These are phyloP conservation scores for Listronotus oregonensis DNA, from an alignment of 1,140 invertebrate genomes.

Conservation along the genomic window DNA sequence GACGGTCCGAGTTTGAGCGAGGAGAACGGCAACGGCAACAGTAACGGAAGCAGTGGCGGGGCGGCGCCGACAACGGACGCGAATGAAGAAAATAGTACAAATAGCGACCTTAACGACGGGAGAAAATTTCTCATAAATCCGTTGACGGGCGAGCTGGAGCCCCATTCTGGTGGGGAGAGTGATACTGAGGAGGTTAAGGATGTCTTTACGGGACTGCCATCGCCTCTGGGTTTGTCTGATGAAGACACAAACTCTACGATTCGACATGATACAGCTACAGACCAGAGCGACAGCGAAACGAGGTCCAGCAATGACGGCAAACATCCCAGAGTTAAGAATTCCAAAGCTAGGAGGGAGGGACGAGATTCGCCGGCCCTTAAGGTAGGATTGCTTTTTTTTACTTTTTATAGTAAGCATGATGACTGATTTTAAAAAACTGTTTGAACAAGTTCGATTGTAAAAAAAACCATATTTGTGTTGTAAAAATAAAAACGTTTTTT, in stretches of 20 bases:
- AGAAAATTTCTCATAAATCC: conserved; percentile 85
- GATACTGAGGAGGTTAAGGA: conserved; percentile 55
- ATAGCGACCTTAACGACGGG: conserved; percentile 58
- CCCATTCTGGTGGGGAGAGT: conserved; percentile 64
- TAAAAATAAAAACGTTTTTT: no score
- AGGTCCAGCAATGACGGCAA: conserved; percentile 59
- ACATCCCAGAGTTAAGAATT: conserved; percentile 41
- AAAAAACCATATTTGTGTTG: no score
- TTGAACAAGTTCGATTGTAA: no score
- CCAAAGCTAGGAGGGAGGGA: conserved; percentile 37
- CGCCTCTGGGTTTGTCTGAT: conserved; percentile 48
- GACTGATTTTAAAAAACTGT: background rate
- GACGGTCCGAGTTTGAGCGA: background rate
- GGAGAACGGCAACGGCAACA: background rate
- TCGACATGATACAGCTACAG: conserved; percentile 54
- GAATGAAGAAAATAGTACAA: conserved; percentile 45
- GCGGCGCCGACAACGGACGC: conserved; percentile 1
- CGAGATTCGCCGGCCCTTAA: conserved; percentile 53
- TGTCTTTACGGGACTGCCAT: conserved; percentile 52
- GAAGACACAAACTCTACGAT: conserved; percentile 54
- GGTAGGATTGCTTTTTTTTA: background rate
- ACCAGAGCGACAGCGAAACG: conserved; percentile 69
- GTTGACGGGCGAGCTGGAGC: conserved; percentile 83
- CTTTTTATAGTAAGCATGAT: background rate
- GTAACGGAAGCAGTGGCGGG: no score